phyloP scores from a whole-genome alignment of 2,113 vertebrate species.

The Cinclus cinclus region DNA sequence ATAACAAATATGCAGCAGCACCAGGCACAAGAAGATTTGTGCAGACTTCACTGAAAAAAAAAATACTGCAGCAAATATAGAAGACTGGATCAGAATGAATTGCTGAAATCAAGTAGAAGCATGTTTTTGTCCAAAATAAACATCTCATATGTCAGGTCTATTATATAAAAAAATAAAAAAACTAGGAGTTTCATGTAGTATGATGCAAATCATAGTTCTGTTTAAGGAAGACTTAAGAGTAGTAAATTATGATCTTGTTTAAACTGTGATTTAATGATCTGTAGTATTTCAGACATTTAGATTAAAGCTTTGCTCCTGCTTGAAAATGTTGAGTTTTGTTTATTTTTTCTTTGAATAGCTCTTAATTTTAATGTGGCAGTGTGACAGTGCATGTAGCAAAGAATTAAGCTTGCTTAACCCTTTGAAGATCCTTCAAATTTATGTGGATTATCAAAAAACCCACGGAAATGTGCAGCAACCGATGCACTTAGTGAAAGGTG shows the following conservation, averaged over 20 bases:
- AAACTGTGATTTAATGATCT: not conserved
- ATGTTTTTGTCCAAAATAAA: not conserved
- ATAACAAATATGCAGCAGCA: not conserved
- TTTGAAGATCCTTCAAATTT: not conserved
- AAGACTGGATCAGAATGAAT: not conserved
- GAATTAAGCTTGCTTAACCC: not conserved
- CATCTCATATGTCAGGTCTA: not conserved
- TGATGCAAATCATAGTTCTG: not conserved
- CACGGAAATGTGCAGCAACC: not conserved
- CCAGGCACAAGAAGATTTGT: not conserved
- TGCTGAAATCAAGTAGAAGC: not conserved
- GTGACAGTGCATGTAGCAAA: not conserved
- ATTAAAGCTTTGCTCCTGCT: not conserved
- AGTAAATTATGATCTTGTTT: not conserved
- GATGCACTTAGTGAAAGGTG: not conserved
- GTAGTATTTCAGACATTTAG: not conserved
- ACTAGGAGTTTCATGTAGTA: not conserved
- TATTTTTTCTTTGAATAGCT: not conserved
- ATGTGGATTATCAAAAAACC: not conserved
- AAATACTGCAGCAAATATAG: not conserved
- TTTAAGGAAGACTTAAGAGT: not conserved
- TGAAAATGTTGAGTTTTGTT: not conserved
- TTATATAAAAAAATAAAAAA: conserved; percentile 10
- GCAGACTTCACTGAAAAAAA: not conserved
- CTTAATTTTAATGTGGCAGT: not conserved